Conservation (phyloP, 2,888 invertebrate genomes). For the Deilephila elpenor region DNA sequence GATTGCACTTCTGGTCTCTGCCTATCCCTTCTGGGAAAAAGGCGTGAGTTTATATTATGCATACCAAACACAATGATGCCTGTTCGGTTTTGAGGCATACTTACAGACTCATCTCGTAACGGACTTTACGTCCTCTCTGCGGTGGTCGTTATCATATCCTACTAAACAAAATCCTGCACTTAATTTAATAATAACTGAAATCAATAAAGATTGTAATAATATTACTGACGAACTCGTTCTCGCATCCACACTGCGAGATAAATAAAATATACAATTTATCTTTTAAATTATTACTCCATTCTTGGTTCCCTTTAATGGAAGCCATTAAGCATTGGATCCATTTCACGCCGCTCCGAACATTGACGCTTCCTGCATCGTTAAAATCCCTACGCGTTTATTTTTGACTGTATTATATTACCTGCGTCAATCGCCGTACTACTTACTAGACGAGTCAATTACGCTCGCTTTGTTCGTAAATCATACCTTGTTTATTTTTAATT, state of each 20-base stretch:
- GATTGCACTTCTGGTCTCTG: too few relatives aligned
- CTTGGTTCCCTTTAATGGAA: conserved; percentile 33
- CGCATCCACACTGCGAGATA: neutral
- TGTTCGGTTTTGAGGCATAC: too few relatives aligned
- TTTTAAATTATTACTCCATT: conserved; percentile 17
- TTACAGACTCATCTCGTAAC: too few relatives aligned
- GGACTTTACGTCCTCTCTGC: too few relatives aligned
- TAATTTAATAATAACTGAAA: neutral
- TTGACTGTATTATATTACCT: conserved; percentile 25
- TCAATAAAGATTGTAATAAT: neutral
- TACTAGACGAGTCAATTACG: conserved; percentile 16
- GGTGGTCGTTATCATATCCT: too few relatives aligned
- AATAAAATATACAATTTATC: neutral
- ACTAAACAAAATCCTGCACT: too few relatives aligned
- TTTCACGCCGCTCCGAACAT: conserved; percentile 30
- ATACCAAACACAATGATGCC: too few relatives aligned
- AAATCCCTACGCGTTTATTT: conserved; percentile 29
- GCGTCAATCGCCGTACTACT: neutral
- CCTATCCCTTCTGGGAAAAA: too few relatives aligned
- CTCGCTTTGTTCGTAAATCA: neutral
- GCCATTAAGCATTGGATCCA: conserved; percentile 18
- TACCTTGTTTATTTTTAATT: neutral
- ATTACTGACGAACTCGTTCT: neutral
- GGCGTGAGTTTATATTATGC: too few relatives aligned
- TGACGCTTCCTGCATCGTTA: conserved; percentile 42